Conservation (phyloP, 53 echinoderm and acorn worm genomes). For the Paracentrotus lividus region DNA sequence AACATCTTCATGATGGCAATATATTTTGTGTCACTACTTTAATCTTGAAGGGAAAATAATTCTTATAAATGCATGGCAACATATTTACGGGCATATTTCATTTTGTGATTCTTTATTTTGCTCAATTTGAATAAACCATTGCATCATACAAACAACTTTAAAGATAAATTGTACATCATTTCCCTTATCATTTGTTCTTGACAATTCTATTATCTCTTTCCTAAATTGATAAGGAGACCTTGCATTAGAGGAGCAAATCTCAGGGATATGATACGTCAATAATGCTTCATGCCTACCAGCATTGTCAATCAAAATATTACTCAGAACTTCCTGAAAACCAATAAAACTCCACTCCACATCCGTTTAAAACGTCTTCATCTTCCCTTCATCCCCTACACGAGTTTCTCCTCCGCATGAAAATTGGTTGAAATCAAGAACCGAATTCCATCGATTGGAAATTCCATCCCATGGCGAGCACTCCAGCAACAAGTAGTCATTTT, state of each 20-base stretch:
- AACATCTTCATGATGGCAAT: too few species aligned
- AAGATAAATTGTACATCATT: background rate
- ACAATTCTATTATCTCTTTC: background rate
- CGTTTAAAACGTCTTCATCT: constrained; percentile 60
- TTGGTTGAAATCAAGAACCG: constrained; percentile 69
- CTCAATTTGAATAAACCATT: too few species aligned
- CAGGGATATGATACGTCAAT: constrained; percentile 42
- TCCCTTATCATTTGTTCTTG: background rate
- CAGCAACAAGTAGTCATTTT: constrained; percentile 74
- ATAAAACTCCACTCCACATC: constrained; percentile 60
- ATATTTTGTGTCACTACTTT: background rate
- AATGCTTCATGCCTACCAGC: constrained; percentile 43
- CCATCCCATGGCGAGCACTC: constrained; percentile 67
- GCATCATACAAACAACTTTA: too few species aligned
- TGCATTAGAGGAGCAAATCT: background rate
- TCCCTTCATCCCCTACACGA: constrained; percentile 35
- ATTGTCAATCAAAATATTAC: constrained; percentile 63
- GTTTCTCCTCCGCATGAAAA: constrained; percentile 43
- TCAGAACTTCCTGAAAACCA: constrained; percentile 47
- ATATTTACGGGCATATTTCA: too few species aligned
- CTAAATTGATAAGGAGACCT: constrained; percentile 14
- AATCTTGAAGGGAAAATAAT: background rate
- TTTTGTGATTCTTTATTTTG: too few species aligned
- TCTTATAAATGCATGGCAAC: background rate
- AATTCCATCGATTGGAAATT: constrained; percentile 60